These are phyloP conservation scores for Merodon equestris DNA, from an alignment of 2,888 invertebrate genomes.

Conservation along the genomic window DNA sequence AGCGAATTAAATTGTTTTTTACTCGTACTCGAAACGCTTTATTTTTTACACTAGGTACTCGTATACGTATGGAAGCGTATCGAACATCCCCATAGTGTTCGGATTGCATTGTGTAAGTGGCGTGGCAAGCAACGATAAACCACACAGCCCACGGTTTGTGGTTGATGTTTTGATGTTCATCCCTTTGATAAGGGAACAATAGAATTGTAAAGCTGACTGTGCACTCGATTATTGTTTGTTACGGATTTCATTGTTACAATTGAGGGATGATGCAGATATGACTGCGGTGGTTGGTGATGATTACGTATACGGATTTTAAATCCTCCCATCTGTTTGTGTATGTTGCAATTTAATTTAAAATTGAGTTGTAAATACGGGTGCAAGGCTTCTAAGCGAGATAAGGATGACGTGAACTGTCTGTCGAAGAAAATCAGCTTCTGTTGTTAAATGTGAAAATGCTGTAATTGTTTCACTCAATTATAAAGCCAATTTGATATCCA, in stretches of 20 bases:
- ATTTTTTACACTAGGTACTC: neutral
- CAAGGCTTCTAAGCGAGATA: neutral
- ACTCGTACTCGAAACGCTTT: neutral
- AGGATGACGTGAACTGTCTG: neutral
- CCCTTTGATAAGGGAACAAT: constrained; percentile 58
- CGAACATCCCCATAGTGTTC: neutral
- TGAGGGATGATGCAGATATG: constrained; percentile 17
- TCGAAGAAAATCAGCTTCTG: too few relatives aligned
- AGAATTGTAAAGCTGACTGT: constrained; percentile 25
- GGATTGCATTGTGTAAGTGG: constrained; percentile 42
- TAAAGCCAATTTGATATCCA: too few relatives aligned
- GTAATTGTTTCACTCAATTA: too few relatives aligned
- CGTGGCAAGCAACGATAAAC: constrained; percentile 59
- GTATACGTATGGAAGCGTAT: too few relatives aligned
- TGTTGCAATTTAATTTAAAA: neutral
- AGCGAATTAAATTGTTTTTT: constrained; percentile 35
- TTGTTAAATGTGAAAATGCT: neutral
- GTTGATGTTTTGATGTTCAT: constrained; percentile 41
- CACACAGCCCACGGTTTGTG: constrained; percentile 42
- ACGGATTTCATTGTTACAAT: constrained; percentile 7
- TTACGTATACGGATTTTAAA: constrained; percentile 35
- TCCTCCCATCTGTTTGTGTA: neutral
- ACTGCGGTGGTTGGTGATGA: constrained; percentile 8
- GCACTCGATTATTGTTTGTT: constrained; percentile 17
- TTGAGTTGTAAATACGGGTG: too few relatives aligned